Percentiles rank a stretch among this genome's conserved stretches.
Conservation (phyloP, 2,797 vertebrate species). For the Ispidina picta region DNA sequence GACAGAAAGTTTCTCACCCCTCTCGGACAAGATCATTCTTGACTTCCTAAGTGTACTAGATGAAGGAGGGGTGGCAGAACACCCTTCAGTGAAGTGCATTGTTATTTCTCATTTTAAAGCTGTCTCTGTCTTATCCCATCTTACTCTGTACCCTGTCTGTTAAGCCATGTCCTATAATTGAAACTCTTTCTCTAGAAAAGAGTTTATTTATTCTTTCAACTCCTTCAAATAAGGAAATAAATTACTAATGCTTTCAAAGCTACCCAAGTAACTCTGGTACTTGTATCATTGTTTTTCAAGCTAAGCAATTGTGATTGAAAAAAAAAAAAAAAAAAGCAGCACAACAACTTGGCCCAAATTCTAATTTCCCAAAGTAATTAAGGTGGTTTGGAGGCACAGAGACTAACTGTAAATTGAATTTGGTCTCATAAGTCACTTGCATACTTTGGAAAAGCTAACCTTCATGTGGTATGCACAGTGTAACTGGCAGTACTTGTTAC, state of each 20-base stretch:
- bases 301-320: not conserved
- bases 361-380: slow-evolving; percentile 15
- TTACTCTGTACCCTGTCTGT: not conserved
- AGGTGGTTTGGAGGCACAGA: not conserved
- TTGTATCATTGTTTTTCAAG: not conserved
- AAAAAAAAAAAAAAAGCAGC: not conserved
- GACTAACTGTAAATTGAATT: slow-evolving; percentile 11
- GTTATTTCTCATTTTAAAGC: not conserved
- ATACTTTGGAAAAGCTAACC: not conserved
- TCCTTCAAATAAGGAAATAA: not conserved
- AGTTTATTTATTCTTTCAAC: not conserved
- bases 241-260: not conserved
- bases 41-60: not conserved
- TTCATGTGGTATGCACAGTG: not conserved
- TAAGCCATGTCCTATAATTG: not conserved
- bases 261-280: not conserved
- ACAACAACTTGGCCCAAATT: not conserved
- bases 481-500: not conserved
- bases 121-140: not conserved
- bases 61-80: not conserved
- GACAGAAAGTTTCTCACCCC: not conserved
- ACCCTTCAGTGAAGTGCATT: not conserved
- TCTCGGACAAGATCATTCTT: not conserved
- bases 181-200: not conserved
- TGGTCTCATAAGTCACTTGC: not conserved